Conservation (phyloP, 2,113 vertebrate species). For the Catharus minimus region DNA sequence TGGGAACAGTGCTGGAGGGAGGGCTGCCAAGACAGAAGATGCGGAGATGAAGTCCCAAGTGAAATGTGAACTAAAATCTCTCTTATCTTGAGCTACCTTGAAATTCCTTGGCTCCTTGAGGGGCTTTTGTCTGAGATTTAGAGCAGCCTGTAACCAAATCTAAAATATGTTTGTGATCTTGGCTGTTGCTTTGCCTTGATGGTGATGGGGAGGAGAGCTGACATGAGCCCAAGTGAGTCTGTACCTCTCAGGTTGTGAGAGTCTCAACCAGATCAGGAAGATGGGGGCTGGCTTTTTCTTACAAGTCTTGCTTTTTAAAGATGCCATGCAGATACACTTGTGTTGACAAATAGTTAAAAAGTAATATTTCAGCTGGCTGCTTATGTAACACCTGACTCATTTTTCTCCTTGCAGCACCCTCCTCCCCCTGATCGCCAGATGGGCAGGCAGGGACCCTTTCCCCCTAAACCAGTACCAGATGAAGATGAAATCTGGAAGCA, state of each 20-base stretch:
- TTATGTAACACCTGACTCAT: background rate
- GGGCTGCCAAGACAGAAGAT: background rate
- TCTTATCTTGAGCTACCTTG: background rate
- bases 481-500: constrained; percentile 97
- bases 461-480: constrained; percentile 78
- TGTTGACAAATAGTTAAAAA: background rate
- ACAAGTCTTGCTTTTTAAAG: background rate
- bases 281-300: background rate
- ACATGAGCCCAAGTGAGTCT: background rate
- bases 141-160: background rate
- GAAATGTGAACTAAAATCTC: background rate
- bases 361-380: background rate
- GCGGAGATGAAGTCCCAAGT: background rate
- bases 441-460: constrained; percentile 72
- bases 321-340: accelerated
- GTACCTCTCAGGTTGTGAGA: background rate
- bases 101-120: background rate
- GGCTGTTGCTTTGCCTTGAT: background rate
- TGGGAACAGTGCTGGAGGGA: background rate
- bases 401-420: constrained; percentile 72
- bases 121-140: background rate
- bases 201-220: background rate
- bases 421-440: constrained; percentile 75
- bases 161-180: background rate
- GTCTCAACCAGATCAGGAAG: background rate